Evolutionary conservation across 2,113 vertebrate genomes (phyloP).

Genomic region (Cnemophilus loriae): DNA sequence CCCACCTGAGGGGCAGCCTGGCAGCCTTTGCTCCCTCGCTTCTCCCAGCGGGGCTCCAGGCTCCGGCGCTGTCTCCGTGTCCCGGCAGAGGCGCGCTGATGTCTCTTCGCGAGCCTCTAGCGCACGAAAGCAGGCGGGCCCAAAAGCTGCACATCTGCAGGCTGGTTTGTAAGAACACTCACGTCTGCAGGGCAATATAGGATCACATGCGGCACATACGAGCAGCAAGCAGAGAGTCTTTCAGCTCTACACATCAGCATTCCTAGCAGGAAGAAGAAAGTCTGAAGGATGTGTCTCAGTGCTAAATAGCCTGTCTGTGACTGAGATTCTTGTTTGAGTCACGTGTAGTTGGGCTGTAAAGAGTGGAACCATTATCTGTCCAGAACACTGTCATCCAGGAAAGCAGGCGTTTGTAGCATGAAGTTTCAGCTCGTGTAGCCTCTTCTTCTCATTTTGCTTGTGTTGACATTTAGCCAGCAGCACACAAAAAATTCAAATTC

Average conservation of each 20-base stretch:
- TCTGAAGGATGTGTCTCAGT: background rate
- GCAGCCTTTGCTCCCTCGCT: background rate
- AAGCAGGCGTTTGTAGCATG: background rate
- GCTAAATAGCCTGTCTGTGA: background rate
- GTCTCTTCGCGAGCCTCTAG: background rate
- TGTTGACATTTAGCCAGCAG: background rate
- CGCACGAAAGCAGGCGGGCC: background rate
- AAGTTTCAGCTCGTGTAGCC: background rate
- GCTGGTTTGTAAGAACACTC: no score
- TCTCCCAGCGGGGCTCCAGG: no score
- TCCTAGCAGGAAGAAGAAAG: background rate
- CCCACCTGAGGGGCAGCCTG: background rate
- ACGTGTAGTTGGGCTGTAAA: background rate
- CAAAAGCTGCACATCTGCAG: background rate
- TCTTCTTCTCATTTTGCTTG: background rate
- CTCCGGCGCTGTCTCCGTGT: background rate
- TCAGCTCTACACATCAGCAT: background rate
- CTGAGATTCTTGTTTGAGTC: background rate
- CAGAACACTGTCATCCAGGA: background rate
- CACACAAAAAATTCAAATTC: background rate
- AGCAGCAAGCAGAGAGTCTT: background rate
- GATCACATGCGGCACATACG: background rate
- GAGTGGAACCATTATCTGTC: background rate
- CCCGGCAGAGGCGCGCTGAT: background rate
- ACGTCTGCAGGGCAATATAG: background rate